Conservation (phyloP, 1,140 invertebrate genomes). For the Portunus trituberculatus region DNA sequence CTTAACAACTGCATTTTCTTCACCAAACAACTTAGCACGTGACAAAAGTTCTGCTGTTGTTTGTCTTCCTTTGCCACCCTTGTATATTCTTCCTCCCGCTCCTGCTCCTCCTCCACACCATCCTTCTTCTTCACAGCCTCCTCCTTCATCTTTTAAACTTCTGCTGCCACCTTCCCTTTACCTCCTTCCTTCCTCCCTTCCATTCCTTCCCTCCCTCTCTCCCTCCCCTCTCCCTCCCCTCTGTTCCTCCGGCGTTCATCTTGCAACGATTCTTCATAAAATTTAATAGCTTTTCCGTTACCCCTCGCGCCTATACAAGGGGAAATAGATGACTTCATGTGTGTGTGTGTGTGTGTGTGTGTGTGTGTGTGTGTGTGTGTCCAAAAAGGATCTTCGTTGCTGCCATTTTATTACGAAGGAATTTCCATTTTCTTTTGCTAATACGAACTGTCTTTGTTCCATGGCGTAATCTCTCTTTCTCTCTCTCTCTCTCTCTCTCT, state of each 20-base stretch:
- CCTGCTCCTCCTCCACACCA: background rate
- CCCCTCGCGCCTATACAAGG: background rate
- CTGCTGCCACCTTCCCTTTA: background rate
- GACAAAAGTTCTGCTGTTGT: no score
- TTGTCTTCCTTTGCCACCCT: no score
- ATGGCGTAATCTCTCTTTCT: background rate
- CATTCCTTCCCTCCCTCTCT: background rate
- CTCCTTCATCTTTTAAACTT: background rate
- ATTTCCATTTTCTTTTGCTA: background rate
- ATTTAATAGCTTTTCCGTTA: background rate
- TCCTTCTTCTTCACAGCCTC: background rate
- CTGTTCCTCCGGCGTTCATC: background rate
- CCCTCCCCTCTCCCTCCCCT: background rate
- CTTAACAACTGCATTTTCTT: no score
- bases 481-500: background rate
- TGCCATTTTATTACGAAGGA: background rate
- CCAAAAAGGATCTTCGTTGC: background rate
- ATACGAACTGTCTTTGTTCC: background rate
- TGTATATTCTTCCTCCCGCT: no score
- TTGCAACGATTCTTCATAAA: conserved; percentile 13
- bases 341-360: conserved; percentile 31
- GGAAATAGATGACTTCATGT: background rate
- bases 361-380: conserved; percentile 25
- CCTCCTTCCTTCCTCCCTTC: background rate
- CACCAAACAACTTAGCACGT: no score